Base-by-base conservation (phyloP, 2,113 vertebrate species). In the Forbesichthys agassizii region DNA sequence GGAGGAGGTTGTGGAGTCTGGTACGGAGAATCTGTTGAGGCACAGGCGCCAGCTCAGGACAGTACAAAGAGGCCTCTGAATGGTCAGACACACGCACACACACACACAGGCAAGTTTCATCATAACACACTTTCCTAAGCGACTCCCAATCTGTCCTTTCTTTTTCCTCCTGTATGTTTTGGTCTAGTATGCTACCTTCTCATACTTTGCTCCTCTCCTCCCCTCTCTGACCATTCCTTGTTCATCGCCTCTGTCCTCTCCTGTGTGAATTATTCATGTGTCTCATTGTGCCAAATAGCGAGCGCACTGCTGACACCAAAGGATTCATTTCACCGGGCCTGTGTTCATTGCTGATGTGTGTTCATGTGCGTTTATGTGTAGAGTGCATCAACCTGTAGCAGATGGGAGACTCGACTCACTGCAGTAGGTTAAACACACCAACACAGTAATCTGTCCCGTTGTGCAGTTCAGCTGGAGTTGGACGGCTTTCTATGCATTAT, bases 181-280 rank as follows among this genome's bases (percentile, higher is more conserved):
- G 58, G 33, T 0, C 55, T 57, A 18, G 5, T 18, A 57, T 57
- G 46, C 63, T 46, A 5, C 12, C 11, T 27, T 66, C 27, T 1
- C 56, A 36, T 46, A n/a, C 70, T 64, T 62, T 74, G 42, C 46
- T 79, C 65, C 68, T 9, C 6, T 58, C 78, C 77, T 61, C 62
- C 64, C 66, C 77, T 80, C 66, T 55, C 48, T 61, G 62, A 9
- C 46, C 14, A 46, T 51, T 55, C 12, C 14, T 68, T 60, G 57
- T 65, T 60, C 64, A 20, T 46, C 71, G 68, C 70, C n/a, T 64
- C 67, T 47, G 69, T 72, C 52, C 81, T 76, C 75, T 73, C 69
- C 67, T 54, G 69, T 68, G 59, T 91, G 80, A 86, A 90, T 91
- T 89, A 90, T 91, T 91, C 77, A 91, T 85, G 18, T 33, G 10